Evolutionary conservation across 2,797 vertebrate genomes (phyloP).

Genomic region (Sebastes nivosus): DNA sequence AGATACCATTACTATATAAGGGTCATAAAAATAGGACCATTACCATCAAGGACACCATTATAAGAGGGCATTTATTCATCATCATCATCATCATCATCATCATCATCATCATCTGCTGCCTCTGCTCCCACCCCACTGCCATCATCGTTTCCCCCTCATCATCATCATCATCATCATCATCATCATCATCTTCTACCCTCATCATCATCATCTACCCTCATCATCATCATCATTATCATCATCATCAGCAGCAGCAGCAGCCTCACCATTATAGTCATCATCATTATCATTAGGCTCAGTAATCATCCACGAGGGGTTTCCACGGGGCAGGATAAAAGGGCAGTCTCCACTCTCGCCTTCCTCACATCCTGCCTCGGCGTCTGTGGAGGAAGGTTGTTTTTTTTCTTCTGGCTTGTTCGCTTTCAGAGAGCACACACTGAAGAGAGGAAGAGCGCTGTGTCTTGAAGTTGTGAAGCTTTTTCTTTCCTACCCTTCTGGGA

Average conservation of each 20-base stretch:
- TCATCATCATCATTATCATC: constrained; percentile 74
- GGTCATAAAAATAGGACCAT: constrained; percentile 84
- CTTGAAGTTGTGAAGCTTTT: not conserved
- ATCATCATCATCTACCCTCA: constrained; percentile 50
- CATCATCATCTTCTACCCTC: constrained; percentile 58
- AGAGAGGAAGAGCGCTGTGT: not conserved
- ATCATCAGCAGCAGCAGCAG: constrained; percentile 81
- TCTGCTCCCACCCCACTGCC: constrained; percentile 65
- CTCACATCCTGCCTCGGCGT: constrained; percentile 63
- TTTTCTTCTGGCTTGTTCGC: not conserved
- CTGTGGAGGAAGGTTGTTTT: constrained; percentile 42
- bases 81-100: constrained; percentile 83
- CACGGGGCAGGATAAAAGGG: constrained; percentile 79
- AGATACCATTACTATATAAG: constrained; percentile 79
- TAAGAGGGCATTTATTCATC: constrained; percentile 82
- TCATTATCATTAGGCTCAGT: constrained; percentile 87
- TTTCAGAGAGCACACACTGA: not conserved
- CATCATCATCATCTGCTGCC: constrained; percentile 56
- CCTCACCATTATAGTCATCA: constrained; percentile 85
- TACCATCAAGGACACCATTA: constrained; percentile 87
- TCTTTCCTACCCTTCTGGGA: not conserved
- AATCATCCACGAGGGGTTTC: constrained; percentile 84
- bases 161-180: constrained; percentile 72
- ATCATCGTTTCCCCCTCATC: constrained; percentile 68
- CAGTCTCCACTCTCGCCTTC: constrained; percentile 56